phyloP scores from a whole-genome alignment of 1,140 invertebrate species.

The Cydia strobilella region DNA sequence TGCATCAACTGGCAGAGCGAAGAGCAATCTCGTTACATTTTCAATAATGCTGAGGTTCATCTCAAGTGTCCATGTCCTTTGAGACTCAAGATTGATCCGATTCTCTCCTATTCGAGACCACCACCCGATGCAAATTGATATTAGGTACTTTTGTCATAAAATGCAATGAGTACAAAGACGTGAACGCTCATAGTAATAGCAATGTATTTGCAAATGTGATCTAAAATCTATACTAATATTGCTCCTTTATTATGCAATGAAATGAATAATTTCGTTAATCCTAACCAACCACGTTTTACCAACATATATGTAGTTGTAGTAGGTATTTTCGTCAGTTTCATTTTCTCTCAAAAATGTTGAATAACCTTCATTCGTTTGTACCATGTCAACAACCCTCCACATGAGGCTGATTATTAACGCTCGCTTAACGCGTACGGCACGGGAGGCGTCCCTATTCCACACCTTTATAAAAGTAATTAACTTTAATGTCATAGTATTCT shows the following conservation, averaged over 20 bases:
- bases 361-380: conserved; percentile 7
- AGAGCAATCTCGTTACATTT: conserved; percentile 10
- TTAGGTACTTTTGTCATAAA: conserved; percentile 7
- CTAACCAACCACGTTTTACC: no score
- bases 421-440: not conserved
- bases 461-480: conserved; percentile 28
- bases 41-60: not conserved
- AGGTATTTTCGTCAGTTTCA: not conserved
- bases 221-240: not conserved
- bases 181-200: not conserved
- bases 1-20: not conserved
- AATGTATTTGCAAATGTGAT: not conserved
- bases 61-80: conserved; percentile 13
- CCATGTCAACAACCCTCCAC: conserved; percentile 9
- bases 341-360: not conserved
- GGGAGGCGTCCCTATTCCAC: conserved; percentile 16
- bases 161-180: not conserved
- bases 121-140: conserved; percentile 16
- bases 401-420: conserved; percentile 25
- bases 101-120: not conserved
- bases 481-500: conserved; percentile 19
- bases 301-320: no score
- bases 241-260: not conserved
- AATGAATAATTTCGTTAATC: no score
- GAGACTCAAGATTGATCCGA: conserved; percentile 16